phyloP scores from a whole-genome alignment of 2,797 vertebrate species.

The Alcedo quadribrachys region DNA sequence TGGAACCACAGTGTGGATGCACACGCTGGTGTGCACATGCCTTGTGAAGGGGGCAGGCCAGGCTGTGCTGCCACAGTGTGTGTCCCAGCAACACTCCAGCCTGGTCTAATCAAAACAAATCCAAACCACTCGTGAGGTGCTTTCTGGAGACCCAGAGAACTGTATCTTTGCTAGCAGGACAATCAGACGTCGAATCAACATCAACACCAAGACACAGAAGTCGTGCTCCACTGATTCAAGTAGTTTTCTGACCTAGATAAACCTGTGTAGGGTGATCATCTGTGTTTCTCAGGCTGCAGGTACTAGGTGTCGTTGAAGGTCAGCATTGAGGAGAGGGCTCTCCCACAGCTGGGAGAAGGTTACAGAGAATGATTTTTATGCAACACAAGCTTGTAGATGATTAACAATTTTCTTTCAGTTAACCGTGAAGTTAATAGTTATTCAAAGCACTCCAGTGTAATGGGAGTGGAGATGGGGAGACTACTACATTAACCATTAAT shows the following conservation, averaged over 20 bases:
- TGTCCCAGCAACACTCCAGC: slow-evolving; percentile 45
- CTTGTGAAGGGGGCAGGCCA: slow-evolving; percentile 12
- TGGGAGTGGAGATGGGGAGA: slow-evolving; percentile 47
- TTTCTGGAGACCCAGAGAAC: slow-evolving; percentile 9
- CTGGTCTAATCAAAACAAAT: not conserved
- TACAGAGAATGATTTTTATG: slow-evolving; percentile 67
- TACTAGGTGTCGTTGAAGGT: slow-evolving; percentile 76
- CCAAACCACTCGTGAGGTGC: not conserved
- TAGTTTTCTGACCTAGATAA: slow-evolving; percentile 82
- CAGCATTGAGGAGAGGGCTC: slow-evolving; percentile 18
- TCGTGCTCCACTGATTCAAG: not conserved
- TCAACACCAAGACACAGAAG: slow-evolving; percentile 22
- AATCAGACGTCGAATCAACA: not conserved
- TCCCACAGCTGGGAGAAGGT: slow-evolving; percentile 57
- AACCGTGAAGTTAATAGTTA: slow-evolving; percentile 77
- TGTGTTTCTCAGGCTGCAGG: slow-evolving; percentile 78
- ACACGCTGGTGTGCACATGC: not conserved
- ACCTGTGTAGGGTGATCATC: slow-evolving; percentile 73
- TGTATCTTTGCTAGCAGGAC: not conserved
- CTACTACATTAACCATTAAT: slow-evolving; percentile 75
- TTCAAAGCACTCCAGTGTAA: slow-evolving; percentile 72
- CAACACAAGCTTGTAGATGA: slow-evolving; percentile 73
- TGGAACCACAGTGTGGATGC: fast-evolving
- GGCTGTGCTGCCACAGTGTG: not conserved
- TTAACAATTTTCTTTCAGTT: slow-evolving; percentile 77